Evolutionary conservation across 2,888 invertebrate genomes (phyloP).

Genomic region (Eristalis arbustorum): DNA sequence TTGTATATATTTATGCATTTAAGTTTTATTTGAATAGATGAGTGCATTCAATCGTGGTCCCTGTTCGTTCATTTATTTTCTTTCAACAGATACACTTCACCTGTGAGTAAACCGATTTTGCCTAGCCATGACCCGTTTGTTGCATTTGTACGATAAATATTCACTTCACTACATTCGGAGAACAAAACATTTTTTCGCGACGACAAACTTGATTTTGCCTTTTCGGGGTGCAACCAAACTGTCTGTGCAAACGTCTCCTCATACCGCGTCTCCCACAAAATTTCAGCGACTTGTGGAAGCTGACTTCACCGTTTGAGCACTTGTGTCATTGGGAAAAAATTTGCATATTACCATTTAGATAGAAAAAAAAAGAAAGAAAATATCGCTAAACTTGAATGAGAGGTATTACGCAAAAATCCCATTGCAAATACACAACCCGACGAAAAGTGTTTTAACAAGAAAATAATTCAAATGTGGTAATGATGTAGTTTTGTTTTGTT

Average conservation of each 20-base stretch:
- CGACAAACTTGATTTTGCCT: conserved; percentile 54
- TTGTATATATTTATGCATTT: background rate
- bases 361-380: too few relatives aligned
- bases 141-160: conserved; percentile 24
- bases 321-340: conserved; percentile 58
- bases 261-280: background rate
- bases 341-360: conserved; percentile 59
- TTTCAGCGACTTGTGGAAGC: conserved; percentile 9
- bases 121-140: conserved; percentile 53
- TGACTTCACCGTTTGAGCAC: conserved; percentile 56
- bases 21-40: conserved; percentile 36
- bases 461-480: conserved; percentile 4
- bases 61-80: background rate
- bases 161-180: conserved; percentile 14
- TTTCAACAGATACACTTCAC: background rate
- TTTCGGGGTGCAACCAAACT: conserved; percentile 61
- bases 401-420: conserved; percentile 38
- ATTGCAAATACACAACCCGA: conserved; percentile 26
- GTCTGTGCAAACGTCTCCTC: conserved; percentile 35
- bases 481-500: conserved; percentile 11
- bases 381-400: conserved; percentile 16
- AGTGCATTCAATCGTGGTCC: conserved; percentile 40
- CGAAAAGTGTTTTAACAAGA: conserved; percentile 9
- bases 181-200: background rate
- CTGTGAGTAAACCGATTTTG: conserved; percentile 14